phyloP scores from a whole-genome alignment of 1,140 invertebrate species.

The Stratiolaelaps scimitus region DNA sequence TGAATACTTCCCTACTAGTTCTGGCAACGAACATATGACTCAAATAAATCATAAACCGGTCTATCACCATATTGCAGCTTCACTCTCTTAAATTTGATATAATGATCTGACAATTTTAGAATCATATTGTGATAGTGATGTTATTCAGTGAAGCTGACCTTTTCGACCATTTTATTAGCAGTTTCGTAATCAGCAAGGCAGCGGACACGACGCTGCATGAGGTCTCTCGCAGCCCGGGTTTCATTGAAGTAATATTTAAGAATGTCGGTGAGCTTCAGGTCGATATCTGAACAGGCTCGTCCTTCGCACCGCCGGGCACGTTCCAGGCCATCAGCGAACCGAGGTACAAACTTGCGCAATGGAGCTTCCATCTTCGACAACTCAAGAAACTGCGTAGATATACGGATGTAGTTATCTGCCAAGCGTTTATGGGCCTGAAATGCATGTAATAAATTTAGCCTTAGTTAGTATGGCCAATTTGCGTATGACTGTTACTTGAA shows the following conservation, averaged over 20 bases:
- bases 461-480: too few relatives aligned
- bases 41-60: too few relatives aligned
- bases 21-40: too few relatives aligned
- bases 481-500: too few relatives aligned
- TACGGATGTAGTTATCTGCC: conserved; percentile 20
- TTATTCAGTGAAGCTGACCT: conserved; percentile 76
- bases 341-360: conserved; percentile 8
- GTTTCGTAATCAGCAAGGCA: conserved; percentile 84
- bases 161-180: conserved; percentile 89
- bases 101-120: too few relatives aligned
- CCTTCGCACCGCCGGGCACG: conserved; percentile 51
- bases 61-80: too few relatives aligned
- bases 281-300: conserved; percentile 89
- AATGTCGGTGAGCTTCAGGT: conserved; percentile 93
- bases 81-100: too few relatives aligned
- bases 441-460: not conserved
- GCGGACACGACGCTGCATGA: conserved; percentile 50
- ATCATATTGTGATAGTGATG: conserved; percentile 54
- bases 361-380: conserved; percentile 22
- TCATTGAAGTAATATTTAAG: conserved; percentile 94
- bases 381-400: conserved; percentile 23
- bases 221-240: conserved; percentile 72
- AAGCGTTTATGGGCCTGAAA: conserved; percentile 24
- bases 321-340: conserved; percentile 7
- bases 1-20: too few relatives aligned